phyloP scores from a whole-genome alignment of 2,797 vertebrate genomes.

The Nannoperca obscura region DNA sequence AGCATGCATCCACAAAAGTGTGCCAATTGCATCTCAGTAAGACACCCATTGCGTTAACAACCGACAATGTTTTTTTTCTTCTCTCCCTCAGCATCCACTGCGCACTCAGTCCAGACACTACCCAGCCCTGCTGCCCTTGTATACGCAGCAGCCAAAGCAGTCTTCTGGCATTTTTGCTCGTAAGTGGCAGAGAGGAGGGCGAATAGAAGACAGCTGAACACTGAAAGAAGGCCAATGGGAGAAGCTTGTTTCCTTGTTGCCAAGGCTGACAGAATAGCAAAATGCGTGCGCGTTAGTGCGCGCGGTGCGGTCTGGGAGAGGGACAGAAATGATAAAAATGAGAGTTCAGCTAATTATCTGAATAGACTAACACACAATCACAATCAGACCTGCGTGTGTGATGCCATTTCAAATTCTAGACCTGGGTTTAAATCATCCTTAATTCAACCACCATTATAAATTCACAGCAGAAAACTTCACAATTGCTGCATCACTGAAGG shows the following conservation, averaged over 20 bases:
- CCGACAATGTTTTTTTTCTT: constrained; percentile 27
- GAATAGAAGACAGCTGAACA: constrained; percentile 54
- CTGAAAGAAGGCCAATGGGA: constrained; percentile 68
- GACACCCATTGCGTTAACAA: constrained; percentile 58
- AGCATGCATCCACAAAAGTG: constrained; percentile 43
- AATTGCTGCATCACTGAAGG: constrained; percentile 10
- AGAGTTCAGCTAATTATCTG: constrained; percentile 10
- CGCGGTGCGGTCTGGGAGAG: neutral
- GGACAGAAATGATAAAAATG: constrained; percentile 16
- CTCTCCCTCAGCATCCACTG: constrained; percentile 68
- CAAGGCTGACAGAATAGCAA: constrained; percentile 65
- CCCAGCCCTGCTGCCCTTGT: constrained; percentile 70
- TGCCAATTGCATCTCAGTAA: constrained; percentile 47
- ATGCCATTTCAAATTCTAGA: neutral
- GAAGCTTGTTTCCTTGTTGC: constrained; percentile 70
- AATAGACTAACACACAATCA: neutral
- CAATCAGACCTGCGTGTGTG: neutral
- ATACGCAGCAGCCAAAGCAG: constrained; percentile 59
- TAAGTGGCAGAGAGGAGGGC: constrained; percentile 71
- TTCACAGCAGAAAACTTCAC: neutral
- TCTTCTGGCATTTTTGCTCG: constrained; percentile 27
- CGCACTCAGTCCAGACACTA: constrained; percentile 64
- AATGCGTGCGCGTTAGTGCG: neutral
- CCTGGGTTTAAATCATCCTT: neutral
- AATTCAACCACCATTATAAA: neutral